These are phyloP conservation scores for Hydrozoanthus gracilis DNA, from an alignment of 92 coral and sea anemone species.

Conservation along the genomic window DNA sequence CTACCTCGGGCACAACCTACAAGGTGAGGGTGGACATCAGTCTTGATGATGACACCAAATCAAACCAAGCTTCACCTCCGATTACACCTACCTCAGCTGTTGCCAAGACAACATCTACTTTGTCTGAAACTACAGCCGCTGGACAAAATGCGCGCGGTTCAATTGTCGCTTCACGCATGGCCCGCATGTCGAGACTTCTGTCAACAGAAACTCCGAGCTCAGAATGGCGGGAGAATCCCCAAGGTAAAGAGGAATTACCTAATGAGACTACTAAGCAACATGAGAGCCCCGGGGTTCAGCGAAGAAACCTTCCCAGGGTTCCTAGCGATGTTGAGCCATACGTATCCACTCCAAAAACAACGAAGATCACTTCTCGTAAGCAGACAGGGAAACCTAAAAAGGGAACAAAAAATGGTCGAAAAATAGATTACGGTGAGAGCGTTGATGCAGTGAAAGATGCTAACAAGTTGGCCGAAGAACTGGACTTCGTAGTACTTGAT, in stretches of 20 bases:
- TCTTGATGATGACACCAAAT: conserved; percentile 57
- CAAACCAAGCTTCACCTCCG: conserved; percentile 24
- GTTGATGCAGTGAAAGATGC: conserved; percentile 41
- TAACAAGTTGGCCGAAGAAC: conserved; percentile 58
- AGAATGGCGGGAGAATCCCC: conserved; percentile 4
- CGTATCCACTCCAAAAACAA: conserved; percentile 80
- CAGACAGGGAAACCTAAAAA: conserved; percentile 67
- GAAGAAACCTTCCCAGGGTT: conserved; percentile 73
- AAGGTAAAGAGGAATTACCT: conserved; percentile 44
- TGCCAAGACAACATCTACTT: conserved; percentile 15
- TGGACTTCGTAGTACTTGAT: conserved; percentile 74
- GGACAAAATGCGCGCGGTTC: conserved; percentile 51
- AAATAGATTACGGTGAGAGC: conserved; percentile 1
- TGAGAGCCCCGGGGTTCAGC: conserved; percentile 69
- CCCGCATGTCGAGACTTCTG: conserved; percentile 69
- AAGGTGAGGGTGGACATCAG: conserved; percentile 89
- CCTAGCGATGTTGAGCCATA: conserved; percentile 74
- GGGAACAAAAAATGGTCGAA: conserved; percentile 41
- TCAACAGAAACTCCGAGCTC: conserved; percentile 65
- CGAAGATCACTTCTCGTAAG: conserved; percentile 71
- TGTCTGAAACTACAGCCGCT: conserved; percentile 1
- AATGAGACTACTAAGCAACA: not conserved
- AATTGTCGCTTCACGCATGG: conserved; percentile 73
- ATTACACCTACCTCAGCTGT: conserved; percentile 31
- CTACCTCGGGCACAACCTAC: conserved; percentile 59